Conservation (phyloP, 1,140 invertebrate species). For the Drosophila subobscura region DNA sequence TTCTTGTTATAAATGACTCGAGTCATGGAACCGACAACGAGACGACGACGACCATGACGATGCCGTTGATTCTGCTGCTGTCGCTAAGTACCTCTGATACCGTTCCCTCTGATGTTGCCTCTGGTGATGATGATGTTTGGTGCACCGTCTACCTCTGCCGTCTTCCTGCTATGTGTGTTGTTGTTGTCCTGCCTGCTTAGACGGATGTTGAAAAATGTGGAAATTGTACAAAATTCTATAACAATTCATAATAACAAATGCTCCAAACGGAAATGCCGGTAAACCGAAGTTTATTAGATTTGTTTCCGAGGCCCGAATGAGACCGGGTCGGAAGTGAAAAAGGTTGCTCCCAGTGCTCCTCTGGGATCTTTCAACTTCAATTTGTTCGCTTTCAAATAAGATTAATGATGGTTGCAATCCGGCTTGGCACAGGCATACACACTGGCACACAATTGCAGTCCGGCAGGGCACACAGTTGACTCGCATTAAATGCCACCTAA, state of each 20-base stretch:
- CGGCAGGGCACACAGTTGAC: constrained; percentile 15
- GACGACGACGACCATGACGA: constrained; percentile 37
- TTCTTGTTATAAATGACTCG: constrained; percentile 40
- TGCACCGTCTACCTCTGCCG: not conserved
- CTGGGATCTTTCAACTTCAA: constrained; percentile 43
- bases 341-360: too few species aligned
- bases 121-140: constrained; percentile 24
- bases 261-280: constrained; percentile 48
- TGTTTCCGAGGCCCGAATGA: constrained; percentile 30
- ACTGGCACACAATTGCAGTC: not conserved
- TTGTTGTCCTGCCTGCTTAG: not conserved
- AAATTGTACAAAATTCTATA: constrained; percentile 62
- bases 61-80: too few species aligned
- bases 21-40: constrained; percentile 51
- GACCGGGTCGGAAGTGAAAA: constrained; percentile 4
- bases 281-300: constrained; percentile 58
- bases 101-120: not conserved
- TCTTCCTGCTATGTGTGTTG: too few species aligned
- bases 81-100: too few species aligned
- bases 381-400: constrained; percentile 58
- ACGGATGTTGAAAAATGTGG: constrained; percentile 59
- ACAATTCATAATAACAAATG: constrained; percentile 46
- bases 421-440: constrained; percentile 1
- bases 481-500: constrained; percentile 55
- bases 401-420: constrained; percentile 55